Base-by-base conservation (phyloP, 1,140 invertebrate genomes). In the Apis laboriosa region DNA sequence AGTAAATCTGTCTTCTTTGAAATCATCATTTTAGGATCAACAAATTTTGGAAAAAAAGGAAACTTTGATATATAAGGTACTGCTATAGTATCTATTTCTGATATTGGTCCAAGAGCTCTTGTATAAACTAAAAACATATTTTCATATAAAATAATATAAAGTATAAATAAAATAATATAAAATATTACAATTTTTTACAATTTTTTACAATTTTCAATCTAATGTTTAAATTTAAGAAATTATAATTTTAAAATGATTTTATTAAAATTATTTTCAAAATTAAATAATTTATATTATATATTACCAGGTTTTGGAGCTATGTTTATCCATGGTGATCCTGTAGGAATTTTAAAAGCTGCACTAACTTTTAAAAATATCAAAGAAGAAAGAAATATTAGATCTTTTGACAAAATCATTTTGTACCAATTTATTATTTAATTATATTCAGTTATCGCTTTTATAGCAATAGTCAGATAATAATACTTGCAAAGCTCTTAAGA, bases 11-110 rank as follows among this genome's bases (percentile, higher is more conserved):
- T 92, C 51, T 94, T 93, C 66, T 91, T 92, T 17, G 86, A 78
- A 12, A 92, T 91, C 88, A 93, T 92, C 1, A 58, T 58, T 84
- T 91, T 90, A 12, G 93, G 92, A 58, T 93, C 92, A 13, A 93
- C 90, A 24, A 92, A 91, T 85, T 93, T 92, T 17, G 92, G 92
- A 17, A 92, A 91, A 9, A 92, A 72, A 1, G 92, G 75, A 13
- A 91, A 90, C 43, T 93, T 93, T 72, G 91, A 71, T 21, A 85
- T 74, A 53, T 90, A 93, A 17, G 92, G 93, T 17, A 93, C 84
- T 9, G 88, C 78, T 64, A 93, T 92, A 9, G 91, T 89, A 19
- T 88, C 86, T 13, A 92, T 87, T 82, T 75, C 87, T 17, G 75
- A 58, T 21, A 71, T 9, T 43, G 89, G 89, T 63, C 88, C 90